Evolutionary conservation across 2,797 vertebrate species (phyloP).

Genomic region (Australoheros facetus): DNA sequence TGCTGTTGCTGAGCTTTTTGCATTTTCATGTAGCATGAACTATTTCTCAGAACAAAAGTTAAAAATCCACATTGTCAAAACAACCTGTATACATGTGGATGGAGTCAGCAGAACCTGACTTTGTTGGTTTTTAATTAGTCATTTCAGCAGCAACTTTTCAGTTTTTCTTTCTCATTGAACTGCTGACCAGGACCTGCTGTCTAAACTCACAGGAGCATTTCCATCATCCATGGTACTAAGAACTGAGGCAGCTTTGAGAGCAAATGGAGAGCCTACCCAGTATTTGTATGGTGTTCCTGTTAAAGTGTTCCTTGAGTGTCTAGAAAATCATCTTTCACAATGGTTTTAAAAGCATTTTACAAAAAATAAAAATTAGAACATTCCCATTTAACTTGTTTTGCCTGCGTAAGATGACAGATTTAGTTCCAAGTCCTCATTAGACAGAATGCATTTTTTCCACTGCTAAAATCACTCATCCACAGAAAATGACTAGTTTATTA

Average conservation of each 20-base stretch:
- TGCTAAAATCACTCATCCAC: neutral
- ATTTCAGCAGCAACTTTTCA: neutral
- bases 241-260: neutral
- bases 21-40: neutral
- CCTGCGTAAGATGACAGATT: neutral
- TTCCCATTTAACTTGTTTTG: neutral
- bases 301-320: neutral
- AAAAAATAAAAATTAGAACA: neutral
- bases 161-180: neutral
- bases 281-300: neutral
- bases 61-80: neutral
- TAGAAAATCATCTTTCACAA: neutral
- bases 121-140: neutral
- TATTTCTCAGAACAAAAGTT: neutral
- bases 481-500: neutral
- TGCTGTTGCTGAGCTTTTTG: neutral
- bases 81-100: neutral
- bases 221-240: accelerated
- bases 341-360: neutral
- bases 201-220: neutral
- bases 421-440: neutral
- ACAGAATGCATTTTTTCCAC: neutral
- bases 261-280: neutral
- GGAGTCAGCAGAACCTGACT: neutral
- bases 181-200: neutral